A percentile compares a stretch with the other conserved stretches of the same genome.
phyloP scores from a whole-genome alignment of 2,797 vertebrate genomes.

The Tinamus major region DNA sequence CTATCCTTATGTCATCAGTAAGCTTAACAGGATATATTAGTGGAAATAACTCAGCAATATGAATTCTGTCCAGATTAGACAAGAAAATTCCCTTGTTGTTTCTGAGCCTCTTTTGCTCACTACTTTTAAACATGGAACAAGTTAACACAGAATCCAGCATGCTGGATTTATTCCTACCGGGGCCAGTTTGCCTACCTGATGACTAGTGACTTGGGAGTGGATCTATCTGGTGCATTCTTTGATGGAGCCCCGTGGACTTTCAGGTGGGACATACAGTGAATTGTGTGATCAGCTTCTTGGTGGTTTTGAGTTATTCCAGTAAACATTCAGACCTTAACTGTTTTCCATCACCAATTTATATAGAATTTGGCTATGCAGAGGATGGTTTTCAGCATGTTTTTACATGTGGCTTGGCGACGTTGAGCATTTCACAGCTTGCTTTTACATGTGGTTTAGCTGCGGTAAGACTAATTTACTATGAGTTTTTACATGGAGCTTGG shows the following conservation, averaged over 20 bases:
- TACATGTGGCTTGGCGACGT: constrained; percentile 57
- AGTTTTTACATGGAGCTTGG: constrained; percentile 18
- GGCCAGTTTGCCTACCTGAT: neutral
- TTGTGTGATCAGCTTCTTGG: neutral
- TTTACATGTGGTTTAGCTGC: constrained; percentile 69
- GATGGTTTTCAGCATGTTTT: constrained; percentile 45
- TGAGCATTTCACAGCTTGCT: constrained; percentile 59
- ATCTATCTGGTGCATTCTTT: rapidly evolving
- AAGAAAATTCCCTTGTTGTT: neutral
- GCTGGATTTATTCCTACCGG: neutral
- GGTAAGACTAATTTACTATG: neutral
- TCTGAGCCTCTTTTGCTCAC: neutral
- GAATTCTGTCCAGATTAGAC: neutral
- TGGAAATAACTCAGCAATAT: neutral
- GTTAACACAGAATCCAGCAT: neutral
- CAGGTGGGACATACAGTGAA: neutral
- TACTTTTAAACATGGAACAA: neutral
- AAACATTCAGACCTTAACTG: neutral
- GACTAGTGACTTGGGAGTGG: neutral
- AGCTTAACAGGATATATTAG: neutral
- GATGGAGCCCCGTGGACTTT: neutral
- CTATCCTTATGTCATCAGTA: neutral
- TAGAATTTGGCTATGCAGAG: neutral
- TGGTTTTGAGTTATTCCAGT: neutral
- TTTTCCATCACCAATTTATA: neutral